Percentiles rank a stretch among this genome's conserved stretches.
phyloP scores from a whole-genome alignment of 1,140 invertebrate species.

The Drosophila elegans region DNA sequence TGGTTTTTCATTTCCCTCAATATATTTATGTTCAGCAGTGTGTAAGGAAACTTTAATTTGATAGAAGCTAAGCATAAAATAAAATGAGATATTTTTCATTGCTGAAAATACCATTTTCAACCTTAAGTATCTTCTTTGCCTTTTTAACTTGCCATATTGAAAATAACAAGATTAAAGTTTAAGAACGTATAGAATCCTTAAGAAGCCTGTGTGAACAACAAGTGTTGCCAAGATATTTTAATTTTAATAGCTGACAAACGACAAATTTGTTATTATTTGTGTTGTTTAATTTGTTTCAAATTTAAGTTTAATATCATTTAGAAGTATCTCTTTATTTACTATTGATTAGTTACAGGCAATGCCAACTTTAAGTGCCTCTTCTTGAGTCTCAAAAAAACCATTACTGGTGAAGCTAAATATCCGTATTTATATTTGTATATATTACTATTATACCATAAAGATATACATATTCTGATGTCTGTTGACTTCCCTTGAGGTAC shows the following conservation, averaged over 20 bases:
- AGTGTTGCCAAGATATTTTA: no score
- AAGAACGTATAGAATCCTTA: no score
- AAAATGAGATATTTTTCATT: not conserved
- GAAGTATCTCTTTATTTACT: no score
- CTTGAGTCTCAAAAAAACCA: not conserved
- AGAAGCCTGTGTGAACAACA: no score
- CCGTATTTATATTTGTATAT: not conserved
- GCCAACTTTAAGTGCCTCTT: no score
- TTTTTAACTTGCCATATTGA: not conserved
- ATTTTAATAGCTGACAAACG: no score
- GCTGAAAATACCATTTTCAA: not conserved
- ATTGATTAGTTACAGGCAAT: no score
- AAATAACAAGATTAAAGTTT: no score
- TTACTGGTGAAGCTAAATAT: not conserved
- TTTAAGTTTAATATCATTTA: no score
- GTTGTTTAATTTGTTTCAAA: no score
- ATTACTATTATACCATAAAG: not conserved
- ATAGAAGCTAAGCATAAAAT: not conserved
- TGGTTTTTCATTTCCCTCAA: not conserved
- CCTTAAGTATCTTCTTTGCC: no score
- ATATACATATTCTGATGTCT: slow-evolving; percentile 3
- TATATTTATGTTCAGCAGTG: slow-evolving; percentile 7
- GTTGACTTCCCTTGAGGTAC: slow-evolving; percentile 11
- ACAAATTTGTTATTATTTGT: no score
- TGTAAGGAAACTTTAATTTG: slow-evolving; percentile 27